Evolutionary conservation across 2,113 vertebrate genomes (phyloP).

Genomic region (Corythaeola cristata): DNA sequence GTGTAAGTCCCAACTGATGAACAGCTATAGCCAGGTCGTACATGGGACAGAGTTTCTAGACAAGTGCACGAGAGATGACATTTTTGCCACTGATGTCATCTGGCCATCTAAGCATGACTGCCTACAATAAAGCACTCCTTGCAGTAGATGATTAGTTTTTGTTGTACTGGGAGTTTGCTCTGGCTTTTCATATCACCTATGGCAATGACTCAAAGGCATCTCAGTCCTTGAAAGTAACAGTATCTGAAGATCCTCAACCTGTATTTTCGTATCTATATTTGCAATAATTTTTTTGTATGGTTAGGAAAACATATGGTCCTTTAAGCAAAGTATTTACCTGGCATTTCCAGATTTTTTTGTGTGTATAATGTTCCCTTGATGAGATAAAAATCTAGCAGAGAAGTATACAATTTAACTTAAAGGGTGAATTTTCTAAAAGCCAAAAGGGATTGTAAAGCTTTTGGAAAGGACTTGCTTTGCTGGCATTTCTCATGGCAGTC

Average conservation of each 20-base stretch:
- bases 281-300: neutral
- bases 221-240: neutral
- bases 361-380: neutral
- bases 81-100: neutral
- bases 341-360: neutral
- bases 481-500: neutral
- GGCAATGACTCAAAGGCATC: neutral
- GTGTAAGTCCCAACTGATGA: neutral
- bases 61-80: neutral
- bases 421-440: neutral
- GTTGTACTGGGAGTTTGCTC: neutral
- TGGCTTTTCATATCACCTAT: neutral
- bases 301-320: neutral
- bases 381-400: neutral
- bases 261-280: neutral
- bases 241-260: neutral
- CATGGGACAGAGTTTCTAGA: neutral
- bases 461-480: neutral
- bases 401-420: neutral
- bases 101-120: neutral
- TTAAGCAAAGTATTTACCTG: neutral
- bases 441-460: neutral
- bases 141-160: neutral
- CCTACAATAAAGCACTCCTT: neutral
- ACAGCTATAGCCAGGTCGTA: neutral